These are phyloP conservation scores for Euura saliciscinereae DNA, from an alignment of 1,140 invertebrate genomes.

Conservation along the genomic window DNA sequence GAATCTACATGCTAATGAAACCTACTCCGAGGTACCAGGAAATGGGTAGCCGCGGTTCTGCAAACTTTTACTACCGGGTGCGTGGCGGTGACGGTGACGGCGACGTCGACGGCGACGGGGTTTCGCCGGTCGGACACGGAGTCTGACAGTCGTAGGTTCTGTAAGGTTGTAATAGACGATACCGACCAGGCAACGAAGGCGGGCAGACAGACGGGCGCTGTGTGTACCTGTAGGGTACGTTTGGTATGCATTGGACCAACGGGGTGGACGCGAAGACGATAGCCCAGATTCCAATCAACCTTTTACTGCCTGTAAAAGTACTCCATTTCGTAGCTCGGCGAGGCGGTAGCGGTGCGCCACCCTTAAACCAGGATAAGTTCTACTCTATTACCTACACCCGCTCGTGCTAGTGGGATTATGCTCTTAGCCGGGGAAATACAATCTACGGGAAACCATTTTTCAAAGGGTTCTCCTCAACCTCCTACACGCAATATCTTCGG, in stretches of 20 bases:
- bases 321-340: conserved; percentile 9
- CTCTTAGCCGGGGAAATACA: conserved; percentile 24
- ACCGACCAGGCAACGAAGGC: background rate
- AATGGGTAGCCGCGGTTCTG: background rate
- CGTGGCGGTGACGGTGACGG: background rate
- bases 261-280: conserved; percentile 11
- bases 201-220: conserved; percentile 1
- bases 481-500: too few species aligned
- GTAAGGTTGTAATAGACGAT: conserved; percentile 10
- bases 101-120: background rate
- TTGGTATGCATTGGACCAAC: conserved; percentile 5
- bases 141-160: background rate
- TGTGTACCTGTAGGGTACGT: conserved; percentile 2
- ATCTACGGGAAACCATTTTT: conserved; percentile 28
- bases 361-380: conserved; percentile 37
- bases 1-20: conserved; percentile 5
- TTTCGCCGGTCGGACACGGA: background rate
- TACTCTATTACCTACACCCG: conserved; percentile 30
- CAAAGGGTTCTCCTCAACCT: conserved; percentile 1
- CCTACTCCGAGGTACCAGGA: background rate
- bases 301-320: conserved; percentile 19
- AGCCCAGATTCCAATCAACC: conserved; percentile 19
- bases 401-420: conserved; percentile 8
- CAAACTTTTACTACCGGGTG: conserved; percentile 1
- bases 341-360: conserved; percentile 9